These are phyloP conservation scores for Nesidiocoris tenuis DNA, from an alignment of 2,888 invertebrate genomes.

Conservation along the genomic window DNA sequence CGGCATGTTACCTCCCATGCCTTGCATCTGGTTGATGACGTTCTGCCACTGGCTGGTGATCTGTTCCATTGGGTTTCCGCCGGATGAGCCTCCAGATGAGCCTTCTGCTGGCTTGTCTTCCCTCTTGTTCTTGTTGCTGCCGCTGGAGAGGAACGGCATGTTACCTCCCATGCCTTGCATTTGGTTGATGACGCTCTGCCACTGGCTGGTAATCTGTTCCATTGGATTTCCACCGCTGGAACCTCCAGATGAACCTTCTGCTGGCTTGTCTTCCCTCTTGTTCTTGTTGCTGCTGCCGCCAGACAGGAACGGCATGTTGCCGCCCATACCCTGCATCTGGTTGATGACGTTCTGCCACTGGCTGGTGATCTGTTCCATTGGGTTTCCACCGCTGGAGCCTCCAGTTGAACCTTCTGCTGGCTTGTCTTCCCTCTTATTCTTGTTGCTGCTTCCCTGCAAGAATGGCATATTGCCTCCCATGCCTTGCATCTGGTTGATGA, in stretches of 20 bases:
- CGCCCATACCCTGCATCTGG: slow-evolving; percentile 12
- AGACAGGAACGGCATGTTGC: slow-evolving; percentile 24
- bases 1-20: slow-evolving; percentile 29
- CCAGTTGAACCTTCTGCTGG: not conserved
- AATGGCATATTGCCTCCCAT: slow-evolving; percentile 23
- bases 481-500: slow-evolving; percentile 3
- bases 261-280: slow-evolving; percentile 1
- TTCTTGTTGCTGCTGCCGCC: slow-evolving; percentile 1
- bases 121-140: slow-evolving; percentile 17
- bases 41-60: slow-evolving; percentile 16
- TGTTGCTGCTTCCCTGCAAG: not conserved
- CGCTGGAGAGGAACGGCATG: slow-evolving; percentile 14
- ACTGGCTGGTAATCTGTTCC: slow-evolving; percentile 16
- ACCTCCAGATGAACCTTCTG: not conserved
- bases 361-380: slow-evolving; percentile 4
- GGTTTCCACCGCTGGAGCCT: slow-evolving; percentile 1
- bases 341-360: slow-evolving; percentile 8
- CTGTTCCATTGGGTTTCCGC: slow-evolving; percentile 23
- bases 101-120: slow-evolving; percentile 16
- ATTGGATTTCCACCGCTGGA: slow-evolving; percentile 11
- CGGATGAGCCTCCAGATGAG: not conserved
- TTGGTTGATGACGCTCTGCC: slow-evolving; percentile 5
- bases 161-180: slow-evolving; percentile 8
- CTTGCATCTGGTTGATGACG: not conserved
- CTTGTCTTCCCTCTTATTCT: slow-evolving; percentile 4